A percentile compares a stretch with the other conserved stretches of the same genome.
Conservation (phyloP, 1,140 invertebrate species). For the Drosophila eugracilis region DNA sequence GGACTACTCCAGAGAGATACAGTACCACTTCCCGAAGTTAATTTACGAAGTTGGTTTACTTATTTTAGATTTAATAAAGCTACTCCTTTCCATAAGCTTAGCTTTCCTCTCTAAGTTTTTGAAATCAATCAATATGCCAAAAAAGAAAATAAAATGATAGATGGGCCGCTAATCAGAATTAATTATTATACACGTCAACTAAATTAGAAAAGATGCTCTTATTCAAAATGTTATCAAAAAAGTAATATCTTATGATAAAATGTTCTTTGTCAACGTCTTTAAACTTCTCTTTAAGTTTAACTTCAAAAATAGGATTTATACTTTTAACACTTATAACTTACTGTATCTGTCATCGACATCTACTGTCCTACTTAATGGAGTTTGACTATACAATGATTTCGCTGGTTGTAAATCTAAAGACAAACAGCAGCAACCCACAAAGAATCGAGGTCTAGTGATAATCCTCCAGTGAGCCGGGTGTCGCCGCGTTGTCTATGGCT, state of each 20-base stretch:
- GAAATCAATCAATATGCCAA: no score
- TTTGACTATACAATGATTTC: slow-evolving; percentile 23
- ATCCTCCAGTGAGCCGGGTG: slow-evolving; percentile 45
- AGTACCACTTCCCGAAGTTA: not conserved
- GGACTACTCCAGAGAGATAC: not conserved
- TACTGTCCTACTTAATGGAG: not conserved
- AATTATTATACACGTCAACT: no score
- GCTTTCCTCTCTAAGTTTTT: no score
- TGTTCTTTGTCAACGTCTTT: no score
- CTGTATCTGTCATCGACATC: not conserved
- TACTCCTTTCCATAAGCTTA: not conserved
- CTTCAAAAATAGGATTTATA: no score
- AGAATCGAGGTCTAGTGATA: slow-evolving; percentile 53
- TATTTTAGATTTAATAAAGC: no score
- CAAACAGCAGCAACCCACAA: slow-evolving; percentile 50
- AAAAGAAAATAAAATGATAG: no score
- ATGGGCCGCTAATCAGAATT: not conserved
- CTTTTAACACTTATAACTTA: no score
- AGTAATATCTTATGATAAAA: no score
- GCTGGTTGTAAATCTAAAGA: slow-evolving; percentile 64
- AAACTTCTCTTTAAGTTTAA: not conserved
- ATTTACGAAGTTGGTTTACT: not conserved
- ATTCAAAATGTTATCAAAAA: no score
- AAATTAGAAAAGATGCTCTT: no score
- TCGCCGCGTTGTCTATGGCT: slow-evolving; percentile 69